Evolutionary conservation across 2,888 invertebrate genomes (phyloP).

Genomic region (Macrosoma leucophasiata): DNA sequence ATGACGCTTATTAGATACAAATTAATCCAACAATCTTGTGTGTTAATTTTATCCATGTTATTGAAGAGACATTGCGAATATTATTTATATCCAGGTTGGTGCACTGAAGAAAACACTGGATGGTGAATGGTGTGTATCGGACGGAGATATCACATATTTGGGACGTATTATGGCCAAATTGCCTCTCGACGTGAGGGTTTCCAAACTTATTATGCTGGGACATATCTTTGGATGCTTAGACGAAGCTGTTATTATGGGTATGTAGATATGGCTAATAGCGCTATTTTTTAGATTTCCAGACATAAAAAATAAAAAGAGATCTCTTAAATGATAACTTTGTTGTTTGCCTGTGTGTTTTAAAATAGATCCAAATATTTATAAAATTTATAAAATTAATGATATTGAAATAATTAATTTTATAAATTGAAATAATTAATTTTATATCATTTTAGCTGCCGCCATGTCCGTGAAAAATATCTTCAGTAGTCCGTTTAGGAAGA

Average conservation of each 20-base stretch:
- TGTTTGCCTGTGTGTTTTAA: neutral
- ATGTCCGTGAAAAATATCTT: slow-evolving; percentile 89
- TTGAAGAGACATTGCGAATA: too few relatives aligned
- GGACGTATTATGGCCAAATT: slow-evolving; percentile 88
- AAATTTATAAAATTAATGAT: slow-evolving; percentile 5
- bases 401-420: too few relatives aligned
- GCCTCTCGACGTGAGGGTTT: slow-evolving; percentile 87
- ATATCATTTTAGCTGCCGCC: slow-evolving; percentile 79
- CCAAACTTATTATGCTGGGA: slow-evolving; percentile 91
- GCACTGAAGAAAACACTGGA: slow-evolving; percentile 80
- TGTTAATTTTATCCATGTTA: too few relatives aligned
- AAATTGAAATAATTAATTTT: too few relatives aligned
- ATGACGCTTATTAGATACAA: too few relatives aligned
- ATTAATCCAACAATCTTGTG: too few relatives aligned
- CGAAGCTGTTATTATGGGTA: slow-evolving; percentile 89
- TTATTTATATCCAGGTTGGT: slow-evolving; percentile 85
- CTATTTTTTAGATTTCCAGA: too few relatives aligned
- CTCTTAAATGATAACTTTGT: neutral
- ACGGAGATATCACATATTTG: slow-evolving; percentile 92
- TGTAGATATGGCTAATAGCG: slow-evolving; percentile 13
- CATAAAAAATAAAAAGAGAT: neutral
- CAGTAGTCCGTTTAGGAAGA: slow-evolving; percentile 81
- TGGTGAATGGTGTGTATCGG: slow-evolving; percentile 70
- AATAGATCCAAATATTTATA: neutral
- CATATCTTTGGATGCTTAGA: slow-evolving; percentile 89